A percentile compares a stretch with the other conserved stretches of the same genome.
These are phyloP conservation scores for Eupithecia exiguata DNA, from an alignment of 2,888 invertebrate species.

Conservation along the genomic window DNA sequence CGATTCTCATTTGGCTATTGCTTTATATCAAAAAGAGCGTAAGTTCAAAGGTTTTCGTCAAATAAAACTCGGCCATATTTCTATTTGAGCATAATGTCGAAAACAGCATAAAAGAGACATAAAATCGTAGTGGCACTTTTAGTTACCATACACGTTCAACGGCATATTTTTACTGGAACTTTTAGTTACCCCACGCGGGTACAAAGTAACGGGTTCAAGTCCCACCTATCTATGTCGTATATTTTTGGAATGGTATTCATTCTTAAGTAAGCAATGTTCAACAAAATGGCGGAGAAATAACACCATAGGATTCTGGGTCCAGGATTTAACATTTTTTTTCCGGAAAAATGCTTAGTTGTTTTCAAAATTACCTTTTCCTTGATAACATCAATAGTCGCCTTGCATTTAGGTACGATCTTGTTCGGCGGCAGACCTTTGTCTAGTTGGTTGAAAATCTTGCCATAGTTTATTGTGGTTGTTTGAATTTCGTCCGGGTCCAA, in stretches of 20 bases:
- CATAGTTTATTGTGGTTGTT: slow-evolving; percentile 85
- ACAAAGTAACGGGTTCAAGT: neutral
- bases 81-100: too few species aligned
- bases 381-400: slow-evolving; percentile 90
- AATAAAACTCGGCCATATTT: too few species aligned
- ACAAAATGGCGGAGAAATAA: neutral
- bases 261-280: neutral
- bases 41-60: too few species aligned
- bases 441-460: slow-evolving; percentile 89
- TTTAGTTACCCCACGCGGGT: too few species aligned
- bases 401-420: slow-evolving; percentile 89
- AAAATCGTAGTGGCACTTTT: too few species aligned
- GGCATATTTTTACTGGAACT: too few species aligned
- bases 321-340: neutral
- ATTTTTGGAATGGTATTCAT: neutral
- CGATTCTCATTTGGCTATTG: too few species aligned
- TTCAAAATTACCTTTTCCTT: slow-evolving; percentile 86
- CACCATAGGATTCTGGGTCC: neutral
- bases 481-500: slow-evolving; percentile 90
- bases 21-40: too few species aligned
- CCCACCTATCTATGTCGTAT: neutral
- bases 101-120: too few species aligned
- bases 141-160: too few species aligned
- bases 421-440: slow-evolving; percentile 93
- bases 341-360: neutral